Evolutionary conservation across 2,797 vertebrate species (phyloP), one percentile per base, ranked within the genome.

Genomic region (Leptodactylus fallax): DNA sequence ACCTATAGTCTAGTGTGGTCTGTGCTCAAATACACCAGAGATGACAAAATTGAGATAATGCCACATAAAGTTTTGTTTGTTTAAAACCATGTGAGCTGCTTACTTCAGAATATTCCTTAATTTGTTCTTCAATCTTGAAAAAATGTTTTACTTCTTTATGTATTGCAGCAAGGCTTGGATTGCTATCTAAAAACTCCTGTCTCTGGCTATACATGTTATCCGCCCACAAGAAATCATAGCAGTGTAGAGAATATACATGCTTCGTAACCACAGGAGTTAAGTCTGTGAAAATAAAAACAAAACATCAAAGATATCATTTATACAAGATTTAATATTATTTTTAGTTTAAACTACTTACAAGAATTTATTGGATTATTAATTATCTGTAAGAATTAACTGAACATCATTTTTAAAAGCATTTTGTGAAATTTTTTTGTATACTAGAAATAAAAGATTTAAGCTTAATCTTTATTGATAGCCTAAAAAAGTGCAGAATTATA

Each of bases 181-280:
- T 83, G 10, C 47, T 21, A 49, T 36, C 65, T 71, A 88, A 86
- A 25, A 90, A 47, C 72, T 90, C 85, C 23, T 82, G 7, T 45
- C 80, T 86, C n/a, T 90, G 90, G 56, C 27, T 88, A 58, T 84
- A 80, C 90, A 90, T 86, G 87, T 90, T 83, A 47, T 90, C 90
- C 10, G 56, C 23, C 90, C 90, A 90, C 65, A 90, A 74, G 79
- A 90, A 90, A 36, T 88, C 67, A 63, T 88, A 90, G 74, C 60
- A 76, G 21, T 80, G 87, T 63, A 88, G 61, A 19, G n/a, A 51
- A 14, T 81, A 88, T 45, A 90, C 78, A 27, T 90, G 90, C 36
- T 90, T 88, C 47, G 67, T 83, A 51, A 90, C 69, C 51, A 63
- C 4, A 45, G 90, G 84, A 7, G 81, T 63, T 23, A 87, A 3